Evolutionary conservation across 35 echinoderm and acorn worm genomes (phyloP).

Genomic region (Anneissia japonica): DNA sequence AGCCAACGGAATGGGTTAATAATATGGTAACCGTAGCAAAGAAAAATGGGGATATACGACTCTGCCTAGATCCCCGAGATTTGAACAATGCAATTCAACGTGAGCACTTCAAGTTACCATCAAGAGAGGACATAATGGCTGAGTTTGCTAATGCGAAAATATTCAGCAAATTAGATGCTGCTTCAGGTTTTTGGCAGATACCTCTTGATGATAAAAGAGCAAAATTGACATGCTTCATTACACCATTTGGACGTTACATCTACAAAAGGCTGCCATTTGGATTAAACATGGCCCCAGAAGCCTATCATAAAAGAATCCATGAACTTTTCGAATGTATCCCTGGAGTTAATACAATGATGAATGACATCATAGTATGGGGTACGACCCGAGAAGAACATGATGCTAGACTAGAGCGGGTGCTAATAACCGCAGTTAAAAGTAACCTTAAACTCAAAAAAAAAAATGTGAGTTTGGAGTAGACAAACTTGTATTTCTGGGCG

Average conservation of each 20-base stretch:
- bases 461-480: neutral
- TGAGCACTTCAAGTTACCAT: conserved; percentile 25
- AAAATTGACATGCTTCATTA: conserved; percentile 15
- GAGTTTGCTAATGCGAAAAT: conserved; percentile 6
- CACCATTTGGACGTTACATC: conserved; percentile 23
- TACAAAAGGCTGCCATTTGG: conserved; percentile 18
- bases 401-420: neutral
- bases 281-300: conserved; percentile 20
- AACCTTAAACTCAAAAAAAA: neutral
- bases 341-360: conserved; percentile 14
- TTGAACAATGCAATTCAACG: neutral
- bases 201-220: neutral
- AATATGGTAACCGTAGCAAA: conserved; percentile 22
- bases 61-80: conserved; percentile 16
- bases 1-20: conserved; percentile 40
- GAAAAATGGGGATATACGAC: neutral
- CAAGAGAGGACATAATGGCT: conserved; percentile 17
- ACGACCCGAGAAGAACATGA: neutral
- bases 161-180: conserved; percentile 21
- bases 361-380: conserved; percentile 45
- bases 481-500: neutral
- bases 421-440: neutral
- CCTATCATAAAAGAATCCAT: conserved; percentile 21
- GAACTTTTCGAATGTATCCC: conserved; percentile 2
- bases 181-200: conserved; percentile 37